Evolutionary conservation across 2,888 invertebrate species (phyloP), one percentile per base, ranked within the genome.

Genomic region (Atethmia centrago): DNA sequence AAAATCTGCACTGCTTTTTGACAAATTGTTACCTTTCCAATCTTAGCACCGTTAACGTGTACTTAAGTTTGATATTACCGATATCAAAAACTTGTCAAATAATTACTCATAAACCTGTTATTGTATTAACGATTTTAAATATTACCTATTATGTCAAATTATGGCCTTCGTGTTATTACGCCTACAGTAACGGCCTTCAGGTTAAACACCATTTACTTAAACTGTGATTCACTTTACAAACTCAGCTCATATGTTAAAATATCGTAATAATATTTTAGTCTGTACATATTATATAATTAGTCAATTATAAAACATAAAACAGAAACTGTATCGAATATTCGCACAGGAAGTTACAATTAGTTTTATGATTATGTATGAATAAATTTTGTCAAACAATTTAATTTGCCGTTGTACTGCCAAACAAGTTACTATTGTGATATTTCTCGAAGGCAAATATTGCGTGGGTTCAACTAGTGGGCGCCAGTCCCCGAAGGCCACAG

Each of bases 191-290:
- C 89, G 92, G 94, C 94, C 94, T 95, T 93, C 91, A 89, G 90
- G 89, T 89, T 88, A 85, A 93, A 94, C 93, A 94, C 93, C 93
- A 94, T 92, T 90, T 92, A 92, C 91, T 93, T 92, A 91, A 93
- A 92, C 95, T 95, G 95, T 95, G 95, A 95, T 95, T 94, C 92
- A 93, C 92, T 94, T 92, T 95, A 94, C 92, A 94, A 94, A 94
- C 92, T 93, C 93, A 91, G 91, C 92, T 92, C 91, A 91, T 92
- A 90, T 89, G 89, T 88, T 90, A 86, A 88, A 87, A 75, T 87
- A 83, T 88, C 83, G 83, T 87, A 86, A 88, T 83, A 83, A 80
- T 85, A 80, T 85, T 85, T 87, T 90, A 90, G 87, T 88, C 82
- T 92, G 91, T 92, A 91, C 75, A 90, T 90, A 89, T 77, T 68